Percentiles rank a stretch among this genome's conserved stretches.
Evolutionary conservation across 2,888 invertebrate genomes (phyloP).

Genomic region (Philopedon plagiatum): DNA sequence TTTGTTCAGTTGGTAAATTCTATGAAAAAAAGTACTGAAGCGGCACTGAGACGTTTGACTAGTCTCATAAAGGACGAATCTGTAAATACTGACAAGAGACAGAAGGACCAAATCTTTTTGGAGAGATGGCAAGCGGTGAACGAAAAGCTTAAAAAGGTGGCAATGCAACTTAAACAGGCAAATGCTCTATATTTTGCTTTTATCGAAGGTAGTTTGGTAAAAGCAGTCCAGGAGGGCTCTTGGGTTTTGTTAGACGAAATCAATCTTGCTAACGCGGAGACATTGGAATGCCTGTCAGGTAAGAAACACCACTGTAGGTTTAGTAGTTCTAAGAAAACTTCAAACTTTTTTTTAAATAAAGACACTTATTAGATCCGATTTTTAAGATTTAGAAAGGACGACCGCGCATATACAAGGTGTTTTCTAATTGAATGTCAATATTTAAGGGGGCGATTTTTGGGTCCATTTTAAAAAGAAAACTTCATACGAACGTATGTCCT

Average conservation of each 20-base stretch:
- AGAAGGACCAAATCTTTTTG: constrained; percentile 68
- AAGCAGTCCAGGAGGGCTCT: constrained; percentile 90
- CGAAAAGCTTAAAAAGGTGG: constrained; percentile 79
- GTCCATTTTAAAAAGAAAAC: no score
- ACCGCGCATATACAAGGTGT: no score
- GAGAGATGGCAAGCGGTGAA: constrained; percentile 78
- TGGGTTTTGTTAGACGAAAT: constrained; percentile 99
- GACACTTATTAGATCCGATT: no score
- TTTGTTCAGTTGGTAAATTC: constrained; percentile 82
- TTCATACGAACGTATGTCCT: no score
- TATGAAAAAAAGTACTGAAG: constrained; percentile 81
- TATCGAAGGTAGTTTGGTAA: constrained; percentile 93
- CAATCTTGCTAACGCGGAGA: constrained; percentile 97
- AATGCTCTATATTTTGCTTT: constrained; percentile 89
- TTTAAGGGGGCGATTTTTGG: no score
- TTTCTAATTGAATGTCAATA: no score
- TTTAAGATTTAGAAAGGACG: no score
- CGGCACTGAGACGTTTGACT: constrained; percentile 75
- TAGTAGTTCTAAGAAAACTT: no score
- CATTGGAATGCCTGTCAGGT: constrained; percentile 93
- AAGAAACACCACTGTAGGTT: neutral
- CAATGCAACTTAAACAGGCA: constrained; percentile 81
- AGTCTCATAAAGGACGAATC: constrained; percentile 49
- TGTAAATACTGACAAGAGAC: constrained; percentile 40
- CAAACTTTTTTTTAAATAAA: no score